Evolutionary conservation across 2,888 invertebrate species (phyloP), one percentile per base, ranked within the genome.

Genomic region (Endotricha flammealis): DNA sequence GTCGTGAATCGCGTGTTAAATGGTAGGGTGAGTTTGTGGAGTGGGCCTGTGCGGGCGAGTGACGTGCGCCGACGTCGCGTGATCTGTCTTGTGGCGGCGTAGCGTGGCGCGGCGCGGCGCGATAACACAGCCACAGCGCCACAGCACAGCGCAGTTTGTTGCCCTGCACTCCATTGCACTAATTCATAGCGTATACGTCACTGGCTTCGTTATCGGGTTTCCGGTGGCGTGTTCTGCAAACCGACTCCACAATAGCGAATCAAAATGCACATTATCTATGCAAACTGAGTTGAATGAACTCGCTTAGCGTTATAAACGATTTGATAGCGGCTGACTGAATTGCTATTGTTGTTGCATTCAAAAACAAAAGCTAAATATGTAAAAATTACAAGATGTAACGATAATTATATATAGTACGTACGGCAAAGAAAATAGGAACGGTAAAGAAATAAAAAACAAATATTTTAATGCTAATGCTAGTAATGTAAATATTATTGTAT

Each of bases 171-270:
- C 41, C 42, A 44, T 44, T 42, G 43, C 42, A 51, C 52, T 57
- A 62, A 60, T 61, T 64, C 60, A 61, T 52, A 48, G 61, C 57
- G 51, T 47, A 58, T 61, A 65, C 58, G 56, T 63, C 65, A 56
- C 65, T 56, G 55, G 53, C 48, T 51, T 45, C 44, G 49, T 57
- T 75, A 75, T 74, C 72, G 42, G 40, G 45, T 55, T 70, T 70
- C 73, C 75, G 57, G 53, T 69, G 50, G 66, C 66, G 64, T 64
- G 64, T 61, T 34, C 23, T 29, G 53, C 48, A 41, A 50, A 36
- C 34, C 37, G 29, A 39, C 38, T 34, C 30, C 24, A 20, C 38
- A 29, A 36, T 14, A 24, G 35, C 30, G 42, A 49, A 53, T 47
- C 53, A 45, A 54, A n/a, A 48, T 52, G 47, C 47, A 36, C 41